These are phyloP conservation scores for Magallana ariakensis DNA, from an alignment of 1,140 invertebrate genomes.

Conservation along the genomic window DNA sequence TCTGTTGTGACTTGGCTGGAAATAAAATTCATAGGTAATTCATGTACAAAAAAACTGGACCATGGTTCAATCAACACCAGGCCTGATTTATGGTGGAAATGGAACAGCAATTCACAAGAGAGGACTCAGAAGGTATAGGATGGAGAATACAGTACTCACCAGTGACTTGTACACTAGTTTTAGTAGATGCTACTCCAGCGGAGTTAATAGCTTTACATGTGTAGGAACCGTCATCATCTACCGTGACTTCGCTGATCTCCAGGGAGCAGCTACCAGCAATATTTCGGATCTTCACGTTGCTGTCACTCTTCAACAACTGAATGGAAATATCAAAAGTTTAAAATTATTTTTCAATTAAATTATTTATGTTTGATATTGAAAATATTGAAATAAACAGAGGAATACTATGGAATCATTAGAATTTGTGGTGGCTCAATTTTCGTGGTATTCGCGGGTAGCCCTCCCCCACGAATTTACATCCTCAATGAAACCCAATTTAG, in stretches of 20 bases:
- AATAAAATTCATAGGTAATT: constrained; percentile 48
- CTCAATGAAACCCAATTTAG: too few relatives aligned
- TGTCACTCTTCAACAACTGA: constrained; percentile 66
- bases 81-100: not conserved
- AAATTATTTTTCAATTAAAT: not conserved
- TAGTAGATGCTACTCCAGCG: constrained; percentile 87
- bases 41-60: not conserved
- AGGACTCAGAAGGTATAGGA: not conserved
- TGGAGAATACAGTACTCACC: constrained; percentile 59
- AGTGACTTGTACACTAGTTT: constrained; percentile 71
- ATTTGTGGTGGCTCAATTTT: too few relatives aligned
- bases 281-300: constrained; percentile 62
- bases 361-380: too few relatives aligned
- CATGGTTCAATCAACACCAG: constrained; percentile 4
- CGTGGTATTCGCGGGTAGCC: too few relatives aligned
- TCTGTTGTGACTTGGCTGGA: constrained; percentile 38
- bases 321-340: not conserved
- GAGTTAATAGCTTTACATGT: constrained; percentile 93
- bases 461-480: too few relatives aligned
- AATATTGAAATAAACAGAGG: too few relatives aligned
- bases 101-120: not conserved
- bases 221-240: constrained; percentile 95
- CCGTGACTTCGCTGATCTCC: constrained; percentile 95
- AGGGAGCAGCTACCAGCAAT: constrained; percentile 82
- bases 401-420: too few relatives aligned